Base-by-base conservation (phyloP, 2,113 vertebrate species). In the Catharus bicknelli region DNA sequence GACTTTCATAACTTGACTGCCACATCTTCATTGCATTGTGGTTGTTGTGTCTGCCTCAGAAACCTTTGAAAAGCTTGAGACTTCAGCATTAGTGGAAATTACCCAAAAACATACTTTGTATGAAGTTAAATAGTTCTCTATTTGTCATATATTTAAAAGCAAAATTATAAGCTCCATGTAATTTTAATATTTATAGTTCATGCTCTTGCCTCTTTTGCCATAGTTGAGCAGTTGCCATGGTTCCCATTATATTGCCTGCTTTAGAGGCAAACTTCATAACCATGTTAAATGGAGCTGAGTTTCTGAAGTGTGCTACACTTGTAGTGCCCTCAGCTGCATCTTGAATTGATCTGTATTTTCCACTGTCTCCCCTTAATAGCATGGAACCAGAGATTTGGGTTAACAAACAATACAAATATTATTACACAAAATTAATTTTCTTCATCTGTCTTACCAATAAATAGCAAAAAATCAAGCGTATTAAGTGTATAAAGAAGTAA, bases 121-220 rank as follows among this genome's bases (percentile, higher is more conserved):
- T 45, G 58, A 83, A 68, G 19, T 55, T 63, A 68, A 74, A 64
- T 83, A 53, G 67, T 53, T 86, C 47, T 86, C 68, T 66, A 53
- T 66, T 80, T 29, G 8, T 80, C 29, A 8, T 43, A 16, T 68
- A 69, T 85, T 88, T 88, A 58, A 90, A 95, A 86, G 68, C 73
- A 76, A 91, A 86, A 91, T 83, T 42, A 36, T 27, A 64, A 85
- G 30, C 17, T 75, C 75, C 63, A 50, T 90, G 38, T 6, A 54
- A 26, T 92, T 90, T 83, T 79, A 93, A 86, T 94, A 95, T 90
- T 94, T 93, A 73, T 68, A 77, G n/a, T 79, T 93, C 29, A 32
- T 73, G 29, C 32, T 83, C 70, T 76, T 83, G 42, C 45, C 22
- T 83, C 86, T 90, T 95, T 73, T 83, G 47, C 75, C 38, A 11